These are phyloP conservation scores for Ruditapes philippinarum DNA, from an alignment of 1,140 invertebrate genomes.

Conservation along the genomic window DNA sequence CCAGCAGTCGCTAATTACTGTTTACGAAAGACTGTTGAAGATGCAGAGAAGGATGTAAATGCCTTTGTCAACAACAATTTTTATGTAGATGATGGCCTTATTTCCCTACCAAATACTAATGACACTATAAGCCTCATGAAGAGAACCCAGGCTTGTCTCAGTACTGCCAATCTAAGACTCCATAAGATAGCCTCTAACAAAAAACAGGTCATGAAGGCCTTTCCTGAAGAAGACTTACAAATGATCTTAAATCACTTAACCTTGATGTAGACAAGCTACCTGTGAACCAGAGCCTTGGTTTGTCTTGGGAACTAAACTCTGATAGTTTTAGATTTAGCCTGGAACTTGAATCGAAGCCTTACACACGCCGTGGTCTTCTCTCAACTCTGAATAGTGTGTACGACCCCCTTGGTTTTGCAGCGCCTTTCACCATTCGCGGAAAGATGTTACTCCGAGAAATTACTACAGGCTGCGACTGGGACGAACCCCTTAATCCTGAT, in stretches of 20 bases:
- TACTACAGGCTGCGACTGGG: neutral
- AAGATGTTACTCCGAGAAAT: constrained; percentile 25
- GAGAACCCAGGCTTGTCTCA: constrained; percentile 15
- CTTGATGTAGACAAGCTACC: neutral
- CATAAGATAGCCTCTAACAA: constrained; percentile 55
- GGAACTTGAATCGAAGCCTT: neutral
- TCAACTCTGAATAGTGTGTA: constrained; percentile 29
- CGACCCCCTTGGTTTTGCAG: constrained; percentile 31
- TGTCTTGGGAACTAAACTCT: constrained; percentile 4
- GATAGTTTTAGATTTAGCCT: constrained; percentile 1
- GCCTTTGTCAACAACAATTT: constrained; percentile 53
- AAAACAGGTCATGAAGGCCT: constrained; percentile 22
- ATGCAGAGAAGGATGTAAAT: constrained; percentile 6
- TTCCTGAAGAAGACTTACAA: constrained; percentile 41
- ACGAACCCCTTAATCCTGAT: neutral
- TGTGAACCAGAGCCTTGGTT: constrained; percentile 8
- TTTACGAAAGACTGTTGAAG: constrained; percentile 1
- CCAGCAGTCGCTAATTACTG: constrained; percentile 57
- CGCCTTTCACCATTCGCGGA: neutral
- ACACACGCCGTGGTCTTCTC: neutral
- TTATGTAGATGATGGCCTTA: constrained; percentile 68
- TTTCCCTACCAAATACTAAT: constrained; percentile 2
- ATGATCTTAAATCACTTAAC: neutral
- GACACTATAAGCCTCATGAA: constrained; percentile 48
- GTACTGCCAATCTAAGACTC: constrained; percentile 15